phyloP scores from a whole-genome alignment of 2,888 invertebrate genomes.

The Ichneumoninae sp. region DNA sequence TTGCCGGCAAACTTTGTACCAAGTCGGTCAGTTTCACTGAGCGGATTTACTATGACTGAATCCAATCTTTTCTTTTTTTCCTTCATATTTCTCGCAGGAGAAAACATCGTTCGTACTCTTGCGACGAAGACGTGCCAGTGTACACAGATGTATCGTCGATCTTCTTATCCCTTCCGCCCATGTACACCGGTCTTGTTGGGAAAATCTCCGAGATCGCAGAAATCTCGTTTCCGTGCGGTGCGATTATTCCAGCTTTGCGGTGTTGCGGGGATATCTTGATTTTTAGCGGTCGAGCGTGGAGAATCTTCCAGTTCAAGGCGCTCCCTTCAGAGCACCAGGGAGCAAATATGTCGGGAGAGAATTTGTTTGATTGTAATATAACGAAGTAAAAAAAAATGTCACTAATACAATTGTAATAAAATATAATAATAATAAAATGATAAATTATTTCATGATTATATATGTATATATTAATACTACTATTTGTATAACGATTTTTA shows the following conservation, averaged over 20 bases:
- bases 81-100: not conserved
- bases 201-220: not conserved
- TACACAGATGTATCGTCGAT: not conserved
- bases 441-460: not conserved
- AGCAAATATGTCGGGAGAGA: not conserved
- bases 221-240: not conserved
- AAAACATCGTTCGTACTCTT: not conserved
- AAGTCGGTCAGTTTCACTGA: slow-evolving; percentile 6
- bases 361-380: not conserved
- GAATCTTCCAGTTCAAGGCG: not conserved
- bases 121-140: not conserved
- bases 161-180: not conserved
- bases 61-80: not conserved
- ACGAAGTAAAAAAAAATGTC: not conserved
- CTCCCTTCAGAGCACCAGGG: not conserved
- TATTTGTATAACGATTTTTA: too few relatives aligned
- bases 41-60: not conserved
- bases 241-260: not conserved
- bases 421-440: not conserved
- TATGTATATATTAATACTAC: too few relatives aligned
- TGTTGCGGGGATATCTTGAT: not conserved
- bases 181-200: not conserved
- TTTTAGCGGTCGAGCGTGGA: not conserved
- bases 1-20: not conserved
- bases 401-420: not conserved